A percentile compares a stretch with the other conserved stretches of the same genome.
phyloP scores from a whole-genome alignment of 2,797 vertebrate genomes.

The Serranus cabrilla region DNA sequence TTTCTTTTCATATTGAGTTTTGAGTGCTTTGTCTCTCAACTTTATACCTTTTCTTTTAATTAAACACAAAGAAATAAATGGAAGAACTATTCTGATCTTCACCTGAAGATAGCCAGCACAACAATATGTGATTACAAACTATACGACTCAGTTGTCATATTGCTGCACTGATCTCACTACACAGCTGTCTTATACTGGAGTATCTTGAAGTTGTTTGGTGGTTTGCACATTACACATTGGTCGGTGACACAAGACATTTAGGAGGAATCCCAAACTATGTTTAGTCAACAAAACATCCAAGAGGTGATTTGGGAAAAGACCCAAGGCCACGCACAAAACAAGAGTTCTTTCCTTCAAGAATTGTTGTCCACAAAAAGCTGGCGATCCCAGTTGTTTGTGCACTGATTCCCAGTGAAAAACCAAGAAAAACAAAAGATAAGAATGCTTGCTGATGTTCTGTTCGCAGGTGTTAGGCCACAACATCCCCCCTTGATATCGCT shows the following conservation, averaged over 20 bases:
- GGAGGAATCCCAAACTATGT: background rate
- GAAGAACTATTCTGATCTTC: background rate
- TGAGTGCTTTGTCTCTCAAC: conserved; percentile 31
- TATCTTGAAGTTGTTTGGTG: background rate
- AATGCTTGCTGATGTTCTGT: background rate
- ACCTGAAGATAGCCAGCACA: too few relatives aligned
- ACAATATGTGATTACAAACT: too few relatives aligned
- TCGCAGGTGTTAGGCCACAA: background rate
- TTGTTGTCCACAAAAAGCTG: background rate
- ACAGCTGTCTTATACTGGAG: background rate
- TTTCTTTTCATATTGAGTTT: conserved; percentile 35
- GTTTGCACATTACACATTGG: background rate
- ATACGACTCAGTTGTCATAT: background rate
- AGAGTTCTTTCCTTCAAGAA: background rate
- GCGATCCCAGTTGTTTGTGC: background rate
- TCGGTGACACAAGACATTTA: background rate
- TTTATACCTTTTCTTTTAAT: conserved; percentile 22
- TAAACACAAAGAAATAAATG: background rate
- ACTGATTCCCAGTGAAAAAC: background rate
- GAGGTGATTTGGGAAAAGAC: background rate
- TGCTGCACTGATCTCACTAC: background rate
- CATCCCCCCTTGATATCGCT: background rate
- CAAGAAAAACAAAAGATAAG: background rate
- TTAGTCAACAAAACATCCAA: background rate
- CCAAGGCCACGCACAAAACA: background rate